Conservation (phyloP, 2,888 invertebrate species). For the Dysmachus trigonus region DNA sequence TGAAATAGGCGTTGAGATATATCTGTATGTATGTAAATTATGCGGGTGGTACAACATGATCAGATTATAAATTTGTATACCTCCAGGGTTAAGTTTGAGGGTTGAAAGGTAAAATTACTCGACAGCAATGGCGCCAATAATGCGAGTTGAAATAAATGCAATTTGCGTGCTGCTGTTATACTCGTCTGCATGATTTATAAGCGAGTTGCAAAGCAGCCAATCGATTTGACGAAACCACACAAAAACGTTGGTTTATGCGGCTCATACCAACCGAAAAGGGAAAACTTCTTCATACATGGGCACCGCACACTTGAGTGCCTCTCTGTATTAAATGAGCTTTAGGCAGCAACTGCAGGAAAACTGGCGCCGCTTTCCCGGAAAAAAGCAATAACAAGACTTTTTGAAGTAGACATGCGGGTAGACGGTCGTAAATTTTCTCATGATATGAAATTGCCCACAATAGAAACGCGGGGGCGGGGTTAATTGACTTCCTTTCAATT, state of each 20-base stretch:
- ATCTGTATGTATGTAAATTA: neutral
- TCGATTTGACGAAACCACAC: neutral
- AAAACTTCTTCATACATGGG: neutral
- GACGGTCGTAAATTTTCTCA: neutral
- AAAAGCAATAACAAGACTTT: slow-evolving; percentile 28
- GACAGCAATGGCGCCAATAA: neutral
- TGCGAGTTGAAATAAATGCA: neutral
- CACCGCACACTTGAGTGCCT: neutral
- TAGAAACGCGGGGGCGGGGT: neutral
- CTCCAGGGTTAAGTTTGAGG: neutral
- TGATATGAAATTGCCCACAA: neutral
- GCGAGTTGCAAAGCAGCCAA: neutral
- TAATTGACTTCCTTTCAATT: slow-evolving; percentile 38
- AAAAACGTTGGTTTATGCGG: neutral
- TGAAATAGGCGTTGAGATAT: neutral
- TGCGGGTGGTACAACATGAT: neutral
- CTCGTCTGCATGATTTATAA: neutral
- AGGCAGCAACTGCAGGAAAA: slow-evolving; percentile 24
- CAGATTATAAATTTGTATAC: neutral
- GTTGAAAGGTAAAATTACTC: neutral
- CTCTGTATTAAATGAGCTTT: neutral
- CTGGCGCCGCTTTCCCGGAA: slow-evolving; percentile 20
- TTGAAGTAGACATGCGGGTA: slow-evolving; percentile 26
- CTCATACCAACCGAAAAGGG: neutral
- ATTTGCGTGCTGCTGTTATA: neutral